phyloP scores from a whole-genome alignment of 2,888 invertebrate species.

The Dendrolimus pini region DNA sequence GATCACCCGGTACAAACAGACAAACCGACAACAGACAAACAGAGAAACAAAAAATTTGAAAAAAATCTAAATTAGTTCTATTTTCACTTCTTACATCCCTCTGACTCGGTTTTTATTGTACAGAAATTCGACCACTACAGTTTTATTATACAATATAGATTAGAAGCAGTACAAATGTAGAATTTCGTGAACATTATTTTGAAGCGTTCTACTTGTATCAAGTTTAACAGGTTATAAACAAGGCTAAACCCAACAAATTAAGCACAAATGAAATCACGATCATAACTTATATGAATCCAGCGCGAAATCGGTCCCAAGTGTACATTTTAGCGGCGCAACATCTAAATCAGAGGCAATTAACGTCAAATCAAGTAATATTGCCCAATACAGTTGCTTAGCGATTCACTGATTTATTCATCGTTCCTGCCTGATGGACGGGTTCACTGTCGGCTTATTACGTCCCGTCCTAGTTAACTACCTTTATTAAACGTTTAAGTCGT shows the following conservation, averaged over 20 bases:
- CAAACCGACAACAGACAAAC: too few relatives aligned
- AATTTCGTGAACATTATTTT: too few relatives aligned
- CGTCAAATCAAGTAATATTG: conserved; percentile 56
- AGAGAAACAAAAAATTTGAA: too few relatives aligned
- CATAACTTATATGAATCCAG: not conserved
- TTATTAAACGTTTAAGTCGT: not conserved
- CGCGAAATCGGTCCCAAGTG: not conserved
- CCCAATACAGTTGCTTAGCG: conserved; percentile 37
- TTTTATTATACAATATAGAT: too few relatives aligned
- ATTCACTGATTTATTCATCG: conserved; percentile 52
- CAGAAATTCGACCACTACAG: too few relatives aligned
- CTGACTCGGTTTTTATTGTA: too few relatives aligned
- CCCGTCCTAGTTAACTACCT: not conserved
- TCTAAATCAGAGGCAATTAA: conserved; percentile 60
- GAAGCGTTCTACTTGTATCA: too few relatives aligned
- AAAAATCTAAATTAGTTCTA: too few relatives aligned
- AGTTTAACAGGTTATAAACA: not conserved
- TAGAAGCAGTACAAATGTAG: too few relatives aligned
- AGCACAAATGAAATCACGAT: not conserved
- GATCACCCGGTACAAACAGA: too few relatives aligned
- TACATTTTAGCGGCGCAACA: conserved; percentile 42
- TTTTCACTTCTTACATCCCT: too few relatives aligned
- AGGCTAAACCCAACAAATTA: not conserved
- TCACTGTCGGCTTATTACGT: not conserved
- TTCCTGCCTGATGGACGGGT: conserved; percentile 10